A percentile compares a stretch with the other conserved stretches of the same genome.
Conservation (phyloP, 2,113 vertebrate species). For the Otolemur garnettii region DNA sequence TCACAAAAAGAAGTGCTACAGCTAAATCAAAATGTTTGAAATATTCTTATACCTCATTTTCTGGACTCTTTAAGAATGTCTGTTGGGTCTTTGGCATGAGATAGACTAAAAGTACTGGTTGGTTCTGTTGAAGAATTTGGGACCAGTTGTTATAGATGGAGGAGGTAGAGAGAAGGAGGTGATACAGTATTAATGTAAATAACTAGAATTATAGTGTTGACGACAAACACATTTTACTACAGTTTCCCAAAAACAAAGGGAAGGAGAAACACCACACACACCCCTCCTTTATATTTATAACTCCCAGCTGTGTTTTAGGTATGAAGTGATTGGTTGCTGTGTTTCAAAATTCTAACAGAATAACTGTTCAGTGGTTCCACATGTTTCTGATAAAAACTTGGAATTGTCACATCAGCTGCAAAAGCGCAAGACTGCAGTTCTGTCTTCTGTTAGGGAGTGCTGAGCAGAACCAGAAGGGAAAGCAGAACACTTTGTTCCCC, state of each 20-base stretch:
- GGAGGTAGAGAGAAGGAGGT: constrained; percentile 28
- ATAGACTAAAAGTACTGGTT: constrained; percentile 80
- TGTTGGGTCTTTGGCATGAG: constrained; percentile 75
- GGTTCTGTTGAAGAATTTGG: constrained; percentile 78
- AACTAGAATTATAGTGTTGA: constrained; percentile 53
- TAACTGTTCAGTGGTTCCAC: constrained; percentile 83
- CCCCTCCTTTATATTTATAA: constrained; percentile 59
- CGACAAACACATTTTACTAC: constrained; percentile 77
- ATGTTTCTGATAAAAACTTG: constrained; percentile 89
- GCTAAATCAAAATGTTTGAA: constrained; percentile 50
- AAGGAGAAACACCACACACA: not conserved
- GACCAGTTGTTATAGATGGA: constrained; percentile 77
- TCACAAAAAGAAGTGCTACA: not conserved
- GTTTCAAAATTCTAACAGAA: constrained; percentile 86
- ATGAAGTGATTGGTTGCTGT: constrained; percentile 85
- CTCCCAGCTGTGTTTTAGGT: constrained; percentile 83
- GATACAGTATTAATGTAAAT: not conserved
- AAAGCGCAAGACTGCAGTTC: constrained; percentile 63
- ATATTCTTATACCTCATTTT: constrained; percentile 82
- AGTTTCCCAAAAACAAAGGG: constrained; percentile 54
- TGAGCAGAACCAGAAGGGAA: not conserved
- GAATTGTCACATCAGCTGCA: constrained; percentile 87
- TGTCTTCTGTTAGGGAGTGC: constrained; percentile 38
- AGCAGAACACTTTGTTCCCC: constrained; percentile 34
- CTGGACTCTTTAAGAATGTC: constrained; percentile 79